Conservation (phyloP, 2,797 vertebrate genomes). For the Gambelia wislizenii region DNA sequence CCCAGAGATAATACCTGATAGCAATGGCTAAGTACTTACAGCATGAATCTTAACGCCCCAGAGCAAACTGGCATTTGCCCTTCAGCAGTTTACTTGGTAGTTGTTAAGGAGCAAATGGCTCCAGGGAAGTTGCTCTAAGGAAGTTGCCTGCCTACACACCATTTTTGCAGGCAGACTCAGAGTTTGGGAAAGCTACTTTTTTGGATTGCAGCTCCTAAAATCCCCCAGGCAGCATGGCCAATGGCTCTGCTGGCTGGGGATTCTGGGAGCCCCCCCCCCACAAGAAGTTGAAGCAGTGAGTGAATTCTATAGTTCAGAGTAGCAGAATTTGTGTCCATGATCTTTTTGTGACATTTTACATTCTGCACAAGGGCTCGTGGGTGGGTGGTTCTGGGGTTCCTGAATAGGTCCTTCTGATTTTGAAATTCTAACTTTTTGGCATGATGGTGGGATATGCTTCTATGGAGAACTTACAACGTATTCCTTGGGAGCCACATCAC, state of each 20-base stretch:
- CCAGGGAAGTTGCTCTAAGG: slow-evolving; percentile 16
- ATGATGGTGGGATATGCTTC: not conserved
- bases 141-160: not conserved
- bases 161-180: slow-evolving; percentile 10
- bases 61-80: slow-evolving; percentile 36
- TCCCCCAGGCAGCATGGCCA: not conserved
- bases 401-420: not conserved
- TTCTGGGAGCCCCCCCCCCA: not conserved
- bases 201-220: not conserved
- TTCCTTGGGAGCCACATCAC: not conserved
- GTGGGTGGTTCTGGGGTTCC: not conserved
- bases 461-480: not conserved
- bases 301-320: not conserved
- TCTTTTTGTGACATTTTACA: too few species aligned
- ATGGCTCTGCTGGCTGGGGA: not conserved
- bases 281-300: not conserved
- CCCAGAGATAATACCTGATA: slow-evolving; percentile 17
- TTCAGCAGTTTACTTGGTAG: slow-evolving; percentile 30
- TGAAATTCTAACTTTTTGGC: not conserved
- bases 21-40: slow-evolving; percentile 31
- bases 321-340: not conserved
- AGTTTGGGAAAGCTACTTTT: not conserved
- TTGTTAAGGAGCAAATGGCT: slow-evolving; percentile 16
- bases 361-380: too few species aligned
- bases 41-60: slow-evolving; percentile 25